Evolutionary conservation across 2,888 invertebrate species (phyloP).

Genomic region (Apodemia zela): DNA sequence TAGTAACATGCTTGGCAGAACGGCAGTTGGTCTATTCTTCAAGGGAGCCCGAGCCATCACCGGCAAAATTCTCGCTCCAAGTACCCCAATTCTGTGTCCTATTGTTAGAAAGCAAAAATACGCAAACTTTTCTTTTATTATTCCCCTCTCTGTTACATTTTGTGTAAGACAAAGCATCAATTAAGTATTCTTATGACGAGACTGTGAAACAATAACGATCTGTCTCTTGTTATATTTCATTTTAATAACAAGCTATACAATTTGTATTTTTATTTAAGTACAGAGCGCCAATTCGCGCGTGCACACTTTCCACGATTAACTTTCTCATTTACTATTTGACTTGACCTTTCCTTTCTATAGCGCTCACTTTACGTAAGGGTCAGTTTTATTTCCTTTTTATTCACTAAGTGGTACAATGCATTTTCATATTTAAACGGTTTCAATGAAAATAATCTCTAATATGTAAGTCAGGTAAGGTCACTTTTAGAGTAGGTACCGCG

Average conservation of each 20-base stretch:
- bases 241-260: constrained; percentile 16
- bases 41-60: no score
- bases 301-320: constrained; percentile 77
- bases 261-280: constrained; percentile 30
- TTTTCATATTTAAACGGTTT: not conserved
- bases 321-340: constrained; percentile 74
- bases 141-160: not conserved
- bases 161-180: not conserved
- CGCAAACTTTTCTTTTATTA: no score
- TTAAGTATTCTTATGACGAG: not conserved
- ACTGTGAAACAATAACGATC: not conserved
- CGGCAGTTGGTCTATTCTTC: no score
- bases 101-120: no score
- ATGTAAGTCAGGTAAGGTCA: no score
- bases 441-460: no score
- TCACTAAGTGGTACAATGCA: constrained; percentile 1
- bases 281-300: constrained; percentile 59
- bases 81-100: no score
- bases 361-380: constrained; percentile 58
- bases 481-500: no score
- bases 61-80: no score
- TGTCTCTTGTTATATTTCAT: constrained; percentile 3
- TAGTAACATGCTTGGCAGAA: no score
- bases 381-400: constrained; percentile 35
- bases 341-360: constrained; percentile 73